Base-by-base conservation (phyloP, 2,888 invertebrate genomes). In the Phragmatobia fuliginosa region DNA sequence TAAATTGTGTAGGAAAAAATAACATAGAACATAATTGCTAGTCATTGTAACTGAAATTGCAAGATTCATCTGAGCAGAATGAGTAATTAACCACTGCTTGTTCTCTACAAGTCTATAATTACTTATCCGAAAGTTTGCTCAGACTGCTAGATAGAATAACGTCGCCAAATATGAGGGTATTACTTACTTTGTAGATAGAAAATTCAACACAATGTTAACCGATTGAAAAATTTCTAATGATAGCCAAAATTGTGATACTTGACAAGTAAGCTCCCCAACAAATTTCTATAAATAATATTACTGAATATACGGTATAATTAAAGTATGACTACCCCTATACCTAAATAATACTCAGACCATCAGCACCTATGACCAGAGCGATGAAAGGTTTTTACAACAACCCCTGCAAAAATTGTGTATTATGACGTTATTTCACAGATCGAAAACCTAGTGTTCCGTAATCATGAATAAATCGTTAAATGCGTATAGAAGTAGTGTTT, bases 1-100 rank as follows among this genome's bases (percentile, higher is more conserved):
- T 36, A 63, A 38, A 63, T 58, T 41, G 16, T 14, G 11, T 32
- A 60, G 45, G 21, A 67, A 61, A 61, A 31, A 61, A 61, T 65
- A 71, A 64, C 64, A 58, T 45, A 61, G 18, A 59, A 32, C 61
- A 56, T 64, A 71, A 71, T 71, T 71, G 56, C 41, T 31, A 71
- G 64, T 67, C 64, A 67, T 71, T 67, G 56, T 67, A 38, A 49
- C 63, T 67, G 31, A 67, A 62, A 70, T 70, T 71, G 64, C 64
- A 64, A 61, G 41, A 64, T 25, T 31, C 63, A 61, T 21, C 49
- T 60, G 52, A 64, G 67, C 67, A 56, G 52, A 71, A 64, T 71
- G 60, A 63, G 52, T 71, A 67, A 71, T 71, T 67, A 64, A 61
- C 71, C 52, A 67, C 60, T 58, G 65, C 62, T 67, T 67, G 64